Conservation (phyloP, 1,140 invertebrate species). For the Papilio dardanus region DNA sequence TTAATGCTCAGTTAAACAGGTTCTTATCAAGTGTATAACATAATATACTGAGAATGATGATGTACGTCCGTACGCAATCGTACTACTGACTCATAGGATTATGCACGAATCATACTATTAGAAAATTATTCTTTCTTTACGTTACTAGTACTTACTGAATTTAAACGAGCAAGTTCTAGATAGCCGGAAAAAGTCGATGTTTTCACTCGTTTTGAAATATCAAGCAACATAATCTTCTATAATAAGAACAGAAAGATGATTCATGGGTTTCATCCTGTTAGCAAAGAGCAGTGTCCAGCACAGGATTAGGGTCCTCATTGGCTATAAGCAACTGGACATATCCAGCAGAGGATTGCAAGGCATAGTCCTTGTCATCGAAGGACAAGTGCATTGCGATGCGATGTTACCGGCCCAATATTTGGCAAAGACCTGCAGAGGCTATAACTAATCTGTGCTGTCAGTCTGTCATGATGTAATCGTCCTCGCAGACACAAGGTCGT, state of each 20-base stretch:
- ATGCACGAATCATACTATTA: neutral
- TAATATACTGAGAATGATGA: constrained; percentile 6
- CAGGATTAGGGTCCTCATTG: too few species aligned
- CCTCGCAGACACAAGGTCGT: constrained; percentile 30
- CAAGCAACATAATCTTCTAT: too few species aligned
- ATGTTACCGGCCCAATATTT: neutral
- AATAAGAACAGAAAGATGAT: too few species aligned
- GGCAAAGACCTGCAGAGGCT: neutral
- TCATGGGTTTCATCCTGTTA: too few species aligned
- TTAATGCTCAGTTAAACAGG: neutral
- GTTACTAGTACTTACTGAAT: neutral
- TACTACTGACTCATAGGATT: neutral
- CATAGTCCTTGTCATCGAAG: neutral
- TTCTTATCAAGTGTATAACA: neutral
- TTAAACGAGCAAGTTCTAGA: neutral
- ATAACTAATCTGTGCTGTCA: neutral
- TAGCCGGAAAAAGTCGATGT: neutral
- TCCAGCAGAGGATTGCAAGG: neutral
- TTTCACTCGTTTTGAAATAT: too few species aligned
- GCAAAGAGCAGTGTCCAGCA: too few species aligned
- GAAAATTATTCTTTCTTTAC: neutral
- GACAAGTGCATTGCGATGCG: neutral
- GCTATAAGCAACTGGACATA: too few species aligned
- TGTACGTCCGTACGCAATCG: neutral
- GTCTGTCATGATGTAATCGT: constrained; percentile 36